Evolutionary conservation across 2,888 invertebrate species (phyloP).

Genomic region (Anthrax anthrax): DNA sequence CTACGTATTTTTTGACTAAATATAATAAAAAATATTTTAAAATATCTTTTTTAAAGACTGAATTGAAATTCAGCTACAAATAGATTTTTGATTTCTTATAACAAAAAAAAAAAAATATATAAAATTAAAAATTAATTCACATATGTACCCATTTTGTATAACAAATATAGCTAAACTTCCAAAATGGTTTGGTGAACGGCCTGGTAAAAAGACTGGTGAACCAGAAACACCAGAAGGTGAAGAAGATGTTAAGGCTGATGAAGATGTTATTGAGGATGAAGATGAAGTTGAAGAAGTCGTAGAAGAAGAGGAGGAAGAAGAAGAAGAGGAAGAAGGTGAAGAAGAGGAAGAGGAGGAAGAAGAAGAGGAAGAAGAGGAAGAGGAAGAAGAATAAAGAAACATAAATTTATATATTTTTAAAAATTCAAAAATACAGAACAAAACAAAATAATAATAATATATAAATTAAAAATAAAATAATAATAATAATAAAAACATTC

Average conservation of each 20-base stretch:
- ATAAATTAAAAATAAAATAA: too few species aligned
- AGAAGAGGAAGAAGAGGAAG: slow-evolving; percentile 20
- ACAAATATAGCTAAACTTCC: slow-evolving; percentile 76
- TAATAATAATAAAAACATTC: too few species aligned
- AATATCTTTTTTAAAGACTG: too few species aligned
- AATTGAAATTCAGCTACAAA: too few species aligned
- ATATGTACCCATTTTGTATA: too few species aligned
- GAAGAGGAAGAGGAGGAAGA: slow-evolving; percentile 31
- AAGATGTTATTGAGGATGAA: slow-evolving; percentile 55
- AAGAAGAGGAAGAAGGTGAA: slow-evolving; percentile 33
- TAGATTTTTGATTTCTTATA: too few species aligned
- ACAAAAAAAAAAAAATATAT: too few species aligned
- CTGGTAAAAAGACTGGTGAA: slow-evolving; percentile 82
- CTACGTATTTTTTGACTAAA: too few species aligned
- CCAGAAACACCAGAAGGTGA: slow-evolving; percentile 84
- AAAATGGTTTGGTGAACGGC: slow-evolving; percentile 92
- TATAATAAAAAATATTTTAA: too few species aligned
- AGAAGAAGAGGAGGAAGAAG: slow-evolving; percentile 44
- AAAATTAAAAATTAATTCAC: too few species aligned
- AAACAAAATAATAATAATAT: too few species aligned
- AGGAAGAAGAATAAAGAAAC: slow-evolving; percentile 4
- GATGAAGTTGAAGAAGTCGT: slow-evolving; percentile 67
- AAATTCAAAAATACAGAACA: too few species aligned
- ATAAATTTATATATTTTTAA: neutral
- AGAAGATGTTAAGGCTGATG: slow-evolving; percentile 67